A percentile compares a stretch with the other conserved stretches of the same genome.
These are phyloP conservation scores for Tipula confusa DNA, from an alignment of 2,888 invertebrate genomes.

Conservation along the genomic window DNA sequence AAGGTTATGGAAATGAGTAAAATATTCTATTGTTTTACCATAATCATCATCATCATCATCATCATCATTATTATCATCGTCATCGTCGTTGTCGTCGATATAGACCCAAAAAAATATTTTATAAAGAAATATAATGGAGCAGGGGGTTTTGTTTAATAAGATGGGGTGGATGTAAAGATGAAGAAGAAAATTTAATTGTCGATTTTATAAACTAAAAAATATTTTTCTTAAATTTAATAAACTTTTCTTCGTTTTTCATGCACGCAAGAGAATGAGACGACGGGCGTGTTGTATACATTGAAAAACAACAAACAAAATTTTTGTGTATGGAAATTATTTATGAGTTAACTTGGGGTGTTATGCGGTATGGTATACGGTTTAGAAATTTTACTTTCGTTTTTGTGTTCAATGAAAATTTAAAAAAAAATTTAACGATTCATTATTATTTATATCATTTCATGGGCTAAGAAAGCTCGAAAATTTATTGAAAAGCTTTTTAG, in stretches of 20 bases:
- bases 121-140: neutral
- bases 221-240: conserved; percentile 1
- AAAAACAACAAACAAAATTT: neutral
- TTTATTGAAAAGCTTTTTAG: neutral
- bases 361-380: neutral
- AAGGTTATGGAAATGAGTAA: neutral
- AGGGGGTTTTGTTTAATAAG: neutral
- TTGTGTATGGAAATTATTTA: neutral
- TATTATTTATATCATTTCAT: neutral
- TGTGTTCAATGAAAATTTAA: neutral
- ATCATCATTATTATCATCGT: neutral
- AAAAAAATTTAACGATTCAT: neutral
- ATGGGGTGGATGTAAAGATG: neutral
- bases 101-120: neutral
- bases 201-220: neutral
- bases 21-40: neutral
- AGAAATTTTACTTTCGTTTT: neutral
- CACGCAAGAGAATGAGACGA: neutral
- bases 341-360: neutral
- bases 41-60: neutral
- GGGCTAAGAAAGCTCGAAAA: neutral
- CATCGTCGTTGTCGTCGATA: too few species aligned
- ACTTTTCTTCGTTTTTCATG: neutral
- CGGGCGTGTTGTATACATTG: neutral
- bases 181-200: neutral